Percentiles rank a stretch among this genome's conserved stretches.
phyloP scores from a whole-genome alignment of 2,888 invertebrate species.

The Pimpla rufipes region DNA sequence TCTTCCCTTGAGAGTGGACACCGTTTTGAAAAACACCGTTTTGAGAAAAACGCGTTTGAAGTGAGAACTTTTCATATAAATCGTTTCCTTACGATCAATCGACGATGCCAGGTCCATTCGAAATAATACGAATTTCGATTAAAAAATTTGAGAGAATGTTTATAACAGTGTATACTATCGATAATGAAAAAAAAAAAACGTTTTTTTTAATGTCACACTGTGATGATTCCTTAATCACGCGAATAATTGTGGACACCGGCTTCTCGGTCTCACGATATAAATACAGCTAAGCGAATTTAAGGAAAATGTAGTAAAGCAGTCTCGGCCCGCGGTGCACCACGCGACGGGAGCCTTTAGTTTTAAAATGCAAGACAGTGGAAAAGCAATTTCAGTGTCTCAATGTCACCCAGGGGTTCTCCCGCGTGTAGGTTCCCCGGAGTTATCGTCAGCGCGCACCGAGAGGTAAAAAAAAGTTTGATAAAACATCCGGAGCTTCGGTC shows the following conservation, averaged over 20 bases:
- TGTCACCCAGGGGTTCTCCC: slow-evolving; percentile 51
- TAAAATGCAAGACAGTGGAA: slow-evolving; percentile 58
- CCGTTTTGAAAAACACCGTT: too few relatives aligned
- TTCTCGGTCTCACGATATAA: slow-evolving; percentile 1
- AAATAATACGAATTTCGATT: too few relatives aligned
- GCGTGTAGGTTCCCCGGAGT: not conserved
- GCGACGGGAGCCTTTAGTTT: slow-evolving; percentile 28
- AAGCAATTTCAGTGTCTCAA: slow-evolving; percentile 65
- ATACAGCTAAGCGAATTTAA: slow-evolving; percentile 14
- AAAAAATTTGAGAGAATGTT: too few relatives aligned
- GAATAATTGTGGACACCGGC: not conserved
- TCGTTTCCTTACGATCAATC: too few relatives aligned
- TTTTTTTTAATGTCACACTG: too few relatives aligned
- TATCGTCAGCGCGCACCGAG: slow-evolving; percentile 28
- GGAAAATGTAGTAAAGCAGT: slow-evolving; percentile 1
- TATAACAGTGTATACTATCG: too few relatives aligned
- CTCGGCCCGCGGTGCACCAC: slow-evolving; percentile 17
- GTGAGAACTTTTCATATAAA: too few relatives aligned
- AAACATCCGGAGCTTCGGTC: slow-evolving; percentile 61
- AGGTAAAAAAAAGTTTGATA: slow-evolving; percentile 60
- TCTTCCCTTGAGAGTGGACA: too few relatives aligned
- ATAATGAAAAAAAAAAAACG: too few relatives aligned
- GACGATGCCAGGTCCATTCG: too few relatives aligned
- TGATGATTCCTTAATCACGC: not conserved
- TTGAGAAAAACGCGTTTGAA: too few relatives aligned